Conservation (phyloP, 2,113 vertebrate genomes). For the Odobenus rosmarus region DNA sequence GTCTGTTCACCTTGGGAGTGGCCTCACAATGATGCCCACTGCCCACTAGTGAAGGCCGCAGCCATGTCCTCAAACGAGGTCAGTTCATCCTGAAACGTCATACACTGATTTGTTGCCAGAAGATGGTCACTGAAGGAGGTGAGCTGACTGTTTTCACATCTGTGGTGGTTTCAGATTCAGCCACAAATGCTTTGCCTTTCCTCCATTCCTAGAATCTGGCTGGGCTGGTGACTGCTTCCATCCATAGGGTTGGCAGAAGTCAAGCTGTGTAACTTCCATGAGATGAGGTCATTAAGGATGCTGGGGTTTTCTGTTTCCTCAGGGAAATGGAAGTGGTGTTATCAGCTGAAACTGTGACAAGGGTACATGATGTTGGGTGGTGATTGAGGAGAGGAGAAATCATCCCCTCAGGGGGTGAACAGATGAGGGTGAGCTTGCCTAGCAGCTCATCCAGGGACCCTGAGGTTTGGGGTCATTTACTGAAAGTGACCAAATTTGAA, state of each 20-base stretch:
- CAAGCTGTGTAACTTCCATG: neutral
- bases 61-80: neutral
- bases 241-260: neutral
- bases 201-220: neutral
- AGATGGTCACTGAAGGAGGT: neutral
- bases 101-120: neutral
- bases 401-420: neutral
- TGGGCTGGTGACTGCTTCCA: neutral
- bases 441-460: neutral
- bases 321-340: neutral
- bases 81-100: neutral
- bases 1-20: neutral
- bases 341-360: neutral
- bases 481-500: neutral
- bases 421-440: neutral
- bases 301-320: neutral
- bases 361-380: neutral
- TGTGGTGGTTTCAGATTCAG: neutral
- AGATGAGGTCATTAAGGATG: neutral
- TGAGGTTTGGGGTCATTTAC: neutral
- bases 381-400: neutral
- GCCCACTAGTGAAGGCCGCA: too few species aligned
- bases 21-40: neutral
- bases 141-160: neutral
- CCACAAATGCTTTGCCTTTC: neutral